phyloP scores from a whole-genome alignment of 2,113 vertebrate species.

The Trematocara unimaculatum region DNA sequence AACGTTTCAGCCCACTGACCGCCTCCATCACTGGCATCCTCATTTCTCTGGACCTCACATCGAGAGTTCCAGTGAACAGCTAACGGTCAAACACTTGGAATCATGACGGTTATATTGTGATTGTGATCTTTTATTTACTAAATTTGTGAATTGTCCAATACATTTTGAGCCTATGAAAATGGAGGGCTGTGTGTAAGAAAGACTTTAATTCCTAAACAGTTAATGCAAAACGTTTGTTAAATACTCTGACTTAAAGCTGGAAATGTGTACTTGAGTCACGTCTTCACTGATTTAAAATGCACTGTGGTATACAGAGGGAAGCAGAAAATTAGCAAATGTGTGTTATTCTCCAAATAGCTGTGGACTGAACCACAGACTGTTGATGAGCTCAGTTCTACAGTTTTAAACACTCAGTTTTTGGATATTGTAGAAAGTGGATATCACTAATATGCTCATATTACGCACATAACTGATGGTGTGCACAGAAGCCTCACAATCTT shows the following conservation, averaged over 20 bases:
- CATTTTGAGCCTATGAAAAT: background rate
- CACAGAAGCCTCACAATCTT: background rate
- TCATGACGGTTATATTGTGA: background rate
- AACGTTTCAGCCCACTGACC: accelerated
- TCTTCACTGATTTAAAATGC: background rate
- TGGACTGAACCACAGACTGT: background rate
- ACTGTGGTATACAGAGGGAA: background rate
- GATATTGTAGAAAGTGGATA: background rate
- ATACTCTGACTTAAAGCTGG: background rate
- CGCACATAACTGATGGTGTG: background rate
- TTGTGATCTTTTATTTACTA: background rate
- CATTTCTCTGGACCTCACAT: background rate
- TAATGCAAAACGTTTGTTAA: background rate
- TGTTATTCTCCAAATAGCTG: background rate
- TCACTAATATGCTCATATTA: background rate
- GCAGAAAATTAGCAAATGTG: background rate
- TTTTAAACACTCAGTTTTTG: background rate
- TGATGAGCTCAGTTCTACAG: background rate
- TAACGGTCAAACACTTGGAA: background rate
- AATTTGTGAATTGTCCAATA: background rate
- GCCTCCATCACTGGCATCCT: accelerated
- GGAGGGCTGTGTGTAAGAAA: background rate
- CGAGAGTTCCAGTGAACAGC: background rate
- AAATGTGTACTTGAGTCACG: background rate
- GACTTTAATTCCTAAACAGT: background rate